These are phyloP conservation scores for Odontocolon sp. DNA, from an alignment of 2,888 invertebrate genomes.

Conservation along the genomic window DNA sequence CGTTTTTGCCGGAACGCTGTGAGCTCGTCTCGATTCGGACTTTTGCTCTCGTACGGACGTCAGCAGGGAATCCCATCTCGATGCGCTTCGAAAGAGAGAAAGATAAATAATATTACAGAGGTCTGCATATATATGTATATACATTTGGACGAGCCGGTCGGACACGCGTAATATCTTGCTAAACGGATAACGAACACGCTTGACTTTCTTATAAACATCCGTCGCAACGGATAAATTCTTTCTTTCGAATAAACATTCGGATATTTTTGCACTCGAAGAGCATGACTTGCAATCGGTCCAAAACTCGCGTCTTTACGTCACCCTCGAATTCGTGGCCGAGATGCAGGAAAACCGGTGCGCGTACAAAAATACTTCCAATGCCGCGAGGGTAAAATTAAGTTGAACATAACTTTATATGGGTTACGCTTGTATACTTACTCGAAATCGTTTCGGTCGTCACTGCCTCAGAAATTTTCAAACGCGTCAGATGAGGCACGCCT, in stretches of 20 bases:
- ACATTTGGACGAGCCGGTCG: neutral
- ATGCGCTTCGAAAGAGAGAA: conserved; percentile 6
- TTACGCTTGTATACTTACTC: neutral
- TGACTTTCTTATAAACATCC: no score
- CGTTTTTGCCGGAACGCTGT: no score
- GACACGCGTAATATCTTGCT: neutral
- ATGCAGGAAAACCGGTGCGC: neutral
- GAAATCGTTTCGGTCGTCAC: neutral
- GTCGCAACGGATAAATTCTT: no score
- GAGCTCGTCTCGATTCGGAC: neutral
- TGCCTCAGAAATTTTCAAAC: neutral
- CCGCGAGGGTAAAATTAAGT: neutral
- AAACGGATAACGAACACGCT: neutral
- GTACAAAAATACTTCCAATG: neutral
- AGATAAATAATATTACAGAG: conserved; percentile 14
- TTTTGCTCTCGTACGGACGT: conserved; percentile 39
- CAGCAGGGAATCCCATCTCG: conserved; percentile 5
- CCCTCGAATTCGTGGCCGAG: no score
- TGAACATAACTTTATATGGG: neutral
- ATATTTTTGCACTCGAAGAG: neutral
- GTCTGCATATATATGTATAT: neutral
- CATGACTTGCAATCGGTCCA: neutral
- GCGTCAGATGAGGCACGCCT: neutral
- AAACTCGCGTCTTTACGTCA: neutral
- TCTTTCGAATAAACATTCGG: neutral